Percentiles rank a stretch among this genome's conserved stretches.
Conservation (phyloP, 2,888 invertebrate species). For the Glyphotaelius pellucidus region DNA sequence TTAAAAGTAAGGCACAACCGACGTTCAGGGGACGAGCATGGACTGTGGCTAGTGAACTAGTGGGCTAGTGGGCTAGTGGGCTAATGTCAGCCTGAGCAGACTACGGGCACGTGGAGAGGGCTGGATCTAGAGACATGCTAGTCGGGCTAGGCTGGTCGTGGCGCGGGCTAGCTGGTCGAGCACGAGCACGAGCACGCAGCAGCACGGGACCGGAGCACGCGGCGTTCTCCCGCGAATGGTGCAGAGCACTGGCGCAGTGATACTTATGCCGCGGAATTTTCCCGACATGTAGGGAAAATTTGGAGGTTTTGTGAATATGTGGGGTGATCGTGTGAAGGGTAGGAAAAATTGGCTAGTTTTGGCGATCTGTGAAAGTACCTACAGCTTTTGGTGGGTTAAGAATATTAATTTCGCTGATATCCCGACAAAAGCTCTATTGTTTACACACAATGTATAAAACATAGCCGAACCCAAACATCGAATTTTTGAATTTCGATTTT, state of each 20-base stretch:
- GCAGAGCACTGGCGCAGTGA: constrained; percentile 44
- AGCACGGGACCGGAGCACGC: constrained; percentile 7
- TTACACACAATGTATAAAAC: too few relatives aligned
- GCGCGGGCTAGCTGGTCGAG: background rate
- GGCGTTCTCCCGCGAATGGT: constrained; percentile 29
- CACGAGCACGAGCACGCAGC: background rate
- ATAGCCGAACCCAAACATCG: too few relatives aligned
- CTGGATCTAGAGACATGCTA: background rate
- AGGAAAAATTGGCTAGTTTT: background rate
- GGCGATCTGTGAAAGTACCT: background rate
- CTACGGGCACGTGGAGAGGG: background rate
- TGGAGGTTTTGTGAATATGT: background rate
- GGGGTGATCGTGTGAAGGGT: background rate
- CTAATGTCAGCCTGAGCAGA: background rate
- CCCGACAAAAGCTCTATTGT: too few relatives aligned
- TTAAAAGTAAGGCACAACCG: constrained; percentile 37
- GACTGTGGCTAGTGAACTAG: background rate
- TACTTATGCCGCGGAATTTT: constrained; percentile 29
- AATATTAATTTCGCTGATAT: too few relatives aligned
- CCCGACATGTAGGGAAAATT: background rate
- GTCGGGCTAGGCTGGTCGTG: background rate
- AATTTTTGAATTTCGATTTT: too few relatives aligned
- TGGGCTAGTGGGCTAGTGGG: background rate
- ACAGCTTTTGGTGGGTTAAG: background rate
- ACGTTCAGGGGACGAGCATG: background rate